Base-by-base conservation (phyloP, 2,113 vertebrate species). In the Apteryx owenii region DNA sequence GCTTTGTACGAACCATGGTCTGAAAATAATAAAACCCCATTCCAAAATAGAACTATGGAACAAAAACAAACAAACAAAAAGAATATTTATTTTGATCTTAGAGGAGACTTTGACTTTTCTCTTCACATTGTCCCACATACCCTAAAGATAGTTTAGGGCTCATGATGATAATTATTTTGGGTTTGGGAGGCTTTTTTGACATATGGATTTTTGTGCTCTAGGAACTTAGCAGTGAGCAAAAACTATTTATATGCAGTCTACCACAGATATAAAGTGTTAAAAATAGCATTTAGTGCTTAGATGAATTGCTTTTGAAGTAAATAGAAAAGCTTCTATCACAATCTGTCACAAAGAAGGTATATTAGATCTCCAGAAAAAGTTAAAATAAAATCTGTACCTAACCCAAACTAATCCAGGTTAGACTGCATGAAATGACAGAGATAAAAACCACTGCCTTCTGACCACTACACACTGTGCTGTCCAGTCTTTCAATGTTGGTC, bases 181-280 rank as follows among this genome's bases (percentile, higher is more conserved):
- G 44, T 93, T 95, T 76, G 26, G 17, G 17, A 31, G 15, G 15
- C 16, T 60, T 60, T 73, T 73, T 14, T 83, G 79, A 77, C 75
- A 95, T 71, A 91, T 29, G n/a, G 42, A 23, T 88, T 62, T 77
- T 44, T 90, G 33, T 90, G 71, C 76, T 93, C 82, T 68, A 83
- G 76, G 64, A 95, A 89, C 89, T 80, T 31, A 92, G 42, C 77
- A 62, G 65, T 71, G 86, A 90, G 54, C 78, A 92, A 91, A 96
- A 85, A 68, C 58, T 94, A 48, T 89, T 97, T 95, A 85, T 93
- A 80, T 31, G 56, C 33, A 80, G 70, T 87, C 90, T 96, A 76
- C 40, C 48, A 70, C 48, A 89, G 90, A 90, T 65, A 87, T 2
- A 15, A 93, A 40, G 36, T 54, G 54, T 60, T 80, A 93, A 93